Evolutionary conservation across 1,140 invertebrate species (phyloP).

Genomic region (Drosophila nasuta): DNA sequence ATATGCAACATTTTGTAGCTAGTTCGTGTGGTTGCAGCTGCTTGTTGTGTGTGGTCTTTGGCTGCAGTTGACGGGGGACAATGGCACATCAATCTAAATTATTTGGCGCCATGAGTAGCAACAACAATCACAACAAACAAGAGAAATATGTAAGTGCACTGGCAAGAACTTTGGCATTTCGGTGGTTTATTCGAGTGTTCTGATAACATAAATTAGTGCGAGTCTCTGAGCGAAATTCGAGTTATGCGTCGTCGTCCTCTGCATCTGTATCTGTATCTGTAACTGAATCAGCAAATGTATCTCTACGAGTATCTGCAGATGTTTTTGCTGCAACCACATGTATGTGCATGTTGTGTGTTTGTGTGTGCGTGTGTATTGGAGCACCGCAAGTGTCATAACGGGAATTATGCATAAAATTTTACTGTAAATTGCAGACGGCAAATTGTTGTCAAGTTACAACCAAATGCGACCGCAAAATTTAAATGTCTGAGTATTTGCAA

Average conservation of each 20-base stretch:
- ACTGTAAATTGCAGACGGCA: slow-evolving; percentile 71
- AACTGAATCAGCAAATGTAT: slow-evolving; percentile 55
- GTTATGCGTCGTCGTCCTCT: slow-evolving; percentile 6
- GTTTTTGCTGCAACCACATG: background rate
- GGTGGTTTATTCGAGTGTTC: slow-evolving; percentile 38
- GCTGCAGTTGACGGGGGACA: slow-evolving; percentile 3
- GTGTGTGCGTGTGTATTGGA: slow-evolving; percentile 21
- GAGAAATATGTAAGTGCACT: slow-evolving; percentile 11
- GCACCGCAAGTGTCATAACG: slow-evolving; percentile 74
- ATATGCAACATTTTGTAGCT: background rate
- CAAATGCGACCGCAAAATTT: slow-evolving; percentile 47
- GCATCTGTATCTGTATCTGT: slow-evolving; percentile 24
- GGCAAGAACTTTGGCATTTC: slow-evolving; percentile 47
- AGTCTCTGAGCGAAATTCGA: slow-evolving; percentile 19
- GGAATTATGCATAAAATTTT: slow-evolving; percentile 78
- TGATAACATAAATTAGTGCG: slow-evolving; percentile 66
- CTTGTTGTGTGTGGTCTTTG: background rate
- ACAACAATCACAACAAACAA: slow-evolving; percentile 15
- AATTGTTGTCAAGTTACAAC: slow-evolving; percentile 49
- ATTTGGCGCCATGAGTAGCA: slow-evolving; percentile 32
- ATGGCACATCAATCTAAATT: slow-evolving; percentile 45
- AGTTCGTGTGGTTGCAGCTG: background rate
- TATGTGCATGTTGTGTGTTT: background rate
- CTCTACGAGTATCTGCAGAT: slow-evolving; percentile 18
- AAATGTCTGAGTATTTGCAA: slow-evolving; percentile 36